phyloP scores from a whole-genome alignment of 2,113 vertebrate genomes.

The Thunnus thynnus region DNA sequence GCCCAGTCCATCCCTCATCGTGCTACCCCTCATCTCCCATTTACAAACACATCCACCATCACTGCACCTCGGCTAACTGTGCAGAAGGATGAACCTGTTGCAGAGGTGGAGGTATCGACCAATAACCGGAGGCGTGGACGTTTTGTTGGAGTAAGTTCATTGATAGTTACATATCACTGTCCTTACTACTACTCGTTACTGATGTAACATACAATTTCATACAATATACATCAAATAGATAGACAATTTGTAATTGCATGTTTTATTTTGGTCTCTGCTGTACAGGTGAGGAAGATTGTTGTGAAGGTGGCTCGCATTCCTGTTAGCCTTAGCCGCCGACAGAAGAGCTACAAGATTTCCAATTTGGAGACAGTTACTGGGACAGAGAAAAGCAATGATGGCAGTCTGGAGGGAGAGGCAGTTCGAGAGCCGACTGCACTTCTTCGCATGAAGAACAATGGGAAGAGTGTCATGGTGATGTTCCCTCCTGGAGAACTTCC shows the following conservation, averaged over 20 bases:
- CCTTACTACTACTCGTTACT: not conserved
- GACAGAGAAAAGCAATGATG: constrained; percentile 78
- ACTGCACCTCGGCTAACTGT: constrained; percentile 44
- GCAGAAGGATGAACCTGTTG: constrained; percentile 65
- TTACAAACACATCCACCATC: constrained; percentile 44
- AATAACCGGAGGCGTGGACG: constrained; percentile 68
- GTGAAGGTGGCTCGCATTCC: constrained; percentile 98
- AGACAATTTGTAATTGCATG: not conserved
- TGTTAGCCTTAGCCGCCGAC: constrained; percentile 92
- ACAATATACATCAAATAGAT: not conserved
- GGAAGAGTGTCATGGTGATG: constrained; percentile 97
- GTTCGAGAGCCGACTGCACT: constrained; percentile 92
- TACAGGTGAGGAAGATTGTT: constrained; percentile 92
- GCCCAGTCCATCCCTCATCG: constrained; percentile 61
- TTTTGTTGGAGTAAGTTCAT: constrained; percentile 78
- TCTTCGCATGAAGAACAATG: constrained; percentile 98
- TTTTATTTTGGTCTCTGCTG: constrained; percentile 47
- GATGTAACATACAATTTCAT: constrained; percentile 3
- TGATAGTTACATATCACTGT: constrained; percentile 8
- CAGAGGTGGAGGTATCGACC: constrained; percentile 38
- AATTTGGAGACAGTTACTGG: constrained; percentile 85
- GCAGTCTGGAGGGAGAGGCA: constrained; percentile 85
- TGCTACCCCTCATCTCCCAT: constrained; percentile 47
- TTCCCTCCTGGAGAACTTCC: constrained; percentile 97
- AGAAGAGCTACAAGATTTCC: constrained; percentile 98